Evolutionary conservation across 2,113 vertebrate genomes (phyloP).

Genomic region (Thamnaconus septentrionalis): DNA sequence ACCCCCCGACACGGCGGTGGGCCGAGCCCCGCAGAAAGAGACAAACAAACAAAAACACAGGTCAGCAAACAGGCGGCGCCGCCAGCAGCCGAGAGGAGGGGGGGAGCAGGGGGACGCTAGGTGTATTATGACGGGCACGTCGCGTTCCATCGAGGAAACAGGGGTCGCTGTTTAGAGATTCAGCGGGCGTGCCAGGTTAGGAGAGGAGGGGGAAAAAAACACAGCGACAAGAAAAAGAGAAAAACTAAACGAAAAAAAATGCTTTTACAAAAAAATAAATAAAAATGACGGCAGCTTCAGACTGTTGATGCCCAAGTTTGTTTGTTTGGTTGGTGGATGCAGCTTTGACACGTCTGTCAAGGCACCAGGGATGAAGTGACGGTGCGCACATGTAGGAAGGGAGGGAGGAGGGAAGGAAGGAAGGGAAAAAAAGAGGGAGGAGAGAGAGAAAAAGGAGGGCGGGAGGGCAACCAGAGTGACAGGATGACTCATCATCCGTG

Average conservation of each 20-base stretch:
- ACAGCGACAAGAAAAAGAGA: constrained; percentile 6
- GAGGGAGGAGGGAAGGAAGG: not conserved
- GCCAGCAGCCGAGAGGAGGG: constrained; percentile 2
- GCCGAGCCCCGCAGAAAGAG: constrained; percentile 57
- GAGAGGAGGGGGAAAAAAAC: not conserved
- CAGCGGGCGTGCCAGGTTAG: no score
- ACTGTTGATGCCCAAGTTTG: constrained; percentile 24
- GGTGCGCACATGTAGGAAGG: not conserved
- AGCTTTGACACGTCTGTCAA: constrained; percentile 25
- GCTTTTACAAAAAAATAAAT: no score
- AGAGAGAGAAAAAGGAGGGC: no score
- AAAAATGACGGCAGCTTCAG: constrained; percentile 13
- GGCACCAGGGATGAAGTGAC: constrained; percentile 17
- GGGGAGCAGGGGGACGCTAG: constrained; percentile 11
- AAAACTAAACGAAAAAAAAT: not conserved
- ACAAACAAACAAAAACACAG: constrained; percentile 72
- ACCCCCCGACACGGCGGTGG: constrained; percentile 49
- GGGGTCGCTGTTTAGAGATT: no score
- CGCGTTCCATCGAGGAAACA: constrained; percentile 32
- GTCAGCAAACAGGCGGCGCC: constrained; percentile 62
- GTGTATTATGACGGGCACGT: constrained; percentile 39
- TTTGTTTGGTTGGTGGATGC: constrained; percentile 4
- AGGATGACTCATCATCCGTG: constrained; percentile 48
- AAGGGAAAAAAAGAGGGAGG: constrained; percentile 5
- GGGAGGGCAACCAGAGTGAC: constrained; percentile 28